A percentile compares a stretch with the other conserved stretches of the same genome.
Conservation (phyloP, 1,140 invertebrate species). For the Campoletis sonorensis region DNA sequence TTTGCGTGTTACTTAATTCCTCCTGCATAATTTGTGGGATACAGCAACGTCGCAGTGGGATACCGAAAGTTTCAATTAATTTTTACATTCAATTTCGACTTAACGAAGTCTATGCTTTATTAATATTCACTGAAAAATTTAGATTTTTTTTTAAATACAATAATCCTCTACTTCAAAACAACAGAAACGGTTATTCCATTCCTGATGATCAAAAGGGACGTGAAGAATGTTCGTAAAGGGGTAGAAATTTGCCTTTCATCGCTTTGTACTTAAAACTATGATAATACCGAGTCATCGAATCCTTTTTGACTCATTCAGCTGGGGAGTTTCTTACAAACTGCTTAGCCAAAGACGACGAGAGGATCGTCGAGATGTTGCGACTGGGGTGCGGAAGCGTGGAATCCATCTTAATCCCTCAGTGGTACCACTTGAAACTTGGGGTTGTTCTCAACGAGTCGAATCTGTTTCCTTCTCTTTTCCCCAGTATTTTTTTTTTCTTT, state of each 20-base stretch:
- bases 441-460: constrained; percentile 37
- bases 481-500: background rate
- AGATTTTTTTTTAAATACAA: background rate
- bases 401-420: constrained; percentile 28
- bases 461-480: constrained; percentile 27
- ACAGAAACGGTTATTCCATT: background rate
- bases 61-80: too few species aligned
- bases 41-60: too few species aligned
- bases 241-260: background rate
- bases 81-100: too few species aligned
- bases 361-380: background rate
- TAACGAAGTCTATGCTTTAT: too few species aligned
- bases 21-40: background rate
- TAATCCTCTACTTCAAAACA: background rate
- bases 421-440: constrained; percentile 5
- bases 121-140: too few species aligned
- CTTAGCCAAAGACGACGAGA: constrained; percentile 20
- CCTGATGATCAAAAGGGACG: too few species aligned
- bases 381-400: constrained; percentile 2
- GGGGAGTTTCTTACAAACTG: constrained; percentile 28
- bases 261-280: background rate
- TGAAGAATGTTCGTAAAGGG: background rate
- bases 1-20: background rate
- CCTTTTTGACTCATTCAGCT: background rate
- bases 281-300: constrained; percentile 4